A percentile compares a stretch with the other conserved stretches of the same genome.
Conservation (phyloP, 2,888 invertebrate species). For the Euproctis similis region DNA sequence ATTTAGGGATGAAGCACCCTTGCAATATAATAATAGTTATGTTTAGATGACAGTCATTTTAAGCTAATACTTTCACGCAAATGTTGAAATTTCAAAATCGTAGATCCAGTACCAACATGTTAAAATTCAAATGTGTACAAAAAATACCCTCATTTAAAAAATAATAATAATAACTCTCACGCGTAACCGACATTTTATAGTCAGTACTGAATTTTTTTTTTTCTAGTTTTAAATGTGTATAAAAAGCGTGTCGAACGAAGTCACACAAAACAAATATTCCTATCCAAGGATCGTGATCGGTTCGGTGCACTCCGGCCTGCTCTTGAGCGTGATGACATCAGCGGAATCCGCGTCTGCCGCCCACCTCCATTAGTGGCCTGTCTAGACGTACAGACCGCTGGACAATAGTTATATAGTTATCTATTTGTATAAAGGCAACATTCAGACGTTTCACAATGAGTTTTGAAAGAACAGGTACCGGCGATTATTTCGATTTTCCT, state of each 20-base stretch:
- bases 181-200: too few relatives aligned
- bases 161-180: too few relatives aligned
- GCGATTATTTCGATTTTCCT: constrained; percentile 12
- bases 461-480: constrained; percentile 5
- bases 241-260: not conserved
- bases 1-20: constrained; percentile 13
- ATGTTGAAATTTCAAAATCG: too few relatives aligned
- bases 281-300: constrained; percentile 2
- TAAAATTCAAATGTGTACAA: too few relatives aligned
- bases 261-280: constrained; percentile 1
- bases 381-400: constrained; percentile 30
- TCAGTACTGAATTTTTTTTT: too few relatives aligned
- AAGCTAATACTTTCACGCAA: too few relatives aligned
- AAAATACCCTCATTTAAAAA: too few relatives aligned
- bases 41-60: too few relatives aligned
- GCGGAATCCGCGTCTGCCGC: constrained; percentile 48
- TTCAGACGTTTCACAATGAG: constrained; percentile 1
- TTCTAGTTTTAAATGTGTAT: not conserved
- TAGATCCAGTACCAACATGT: too few relatives aligned
- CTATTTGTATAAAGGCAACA: constrained; percentile 8
- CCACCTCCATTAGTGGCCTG: constrained; percentile 51
- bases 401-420: constrained; percentile 29
- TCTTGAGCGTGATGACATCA: constrained; percentile 55
- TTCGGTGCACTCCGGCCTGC: constrained; percentile 20
- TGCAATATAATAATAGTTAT: constrained; percentile 8